A percentile compares a stretch with the other conserved stretches of the same genome.
Conservation (phyloP, 2,888 invertebrate genomes). For the Harpalus rubripes region DNA sequence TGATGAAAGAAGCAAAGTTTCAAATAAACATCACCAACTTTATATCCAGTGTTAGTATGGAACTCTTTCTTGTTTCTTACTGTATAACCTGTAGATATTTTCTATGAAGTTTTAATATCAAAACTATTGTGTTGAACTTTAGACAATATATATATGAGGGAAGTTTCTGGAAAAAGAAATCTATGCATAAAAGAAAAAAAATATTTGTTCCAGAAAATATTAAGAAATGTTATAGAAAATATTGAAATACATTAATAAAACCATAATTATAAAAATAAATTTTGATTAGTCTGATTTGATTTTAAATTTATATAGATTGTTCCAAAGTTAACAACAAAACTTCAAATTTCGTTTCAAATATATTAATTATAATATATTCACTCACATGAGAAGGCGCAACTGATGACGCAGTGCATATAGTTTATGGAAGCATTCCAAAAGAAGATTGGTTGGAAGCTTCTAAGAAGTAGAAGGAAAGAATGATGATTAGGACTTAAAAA, state of each 20-base stretch:
- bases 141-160: slow-evolving; percentile 15
- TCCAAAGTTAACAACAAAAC: too few species aligned
- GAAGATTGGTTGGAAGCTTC: too few species aligned
- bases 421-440: too few species aligned
- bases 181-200: background rate
- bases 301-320: too few species aligned
- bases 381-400: too few species aligned
- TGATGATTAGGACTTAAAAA: too few species aligned
- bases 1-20: slow-evolving; percentile 47
- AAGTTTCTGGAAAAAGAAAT: slow-evolving; percentile 2
- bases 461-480: too few species aligned
- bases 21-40: slow-evolving; percentile 44
- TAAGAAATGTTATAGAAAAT: background rate
- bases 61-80: slow-evolving; percentile 36
- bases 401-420: too few species aligned
- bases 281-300: too few species aligned
- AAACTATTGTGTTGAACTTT: slow-evolving; percentile 36
- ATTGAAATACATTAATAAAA: background rate
- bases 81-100: slow-evolving; percentile 15
- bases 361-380: too few species aligned
- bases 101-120: slow-evolving; percentile 39
- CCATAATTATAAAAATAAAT: background rate
- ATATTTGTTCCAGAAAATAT: background rate
- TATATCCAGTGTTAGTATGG: slow-evolving; percentile 42
- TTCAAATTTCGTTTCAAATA: too few species aligned